Conservation (phyloP, 2,797 vertebrate genomes). For the Sebastes nivosus region DNA sequence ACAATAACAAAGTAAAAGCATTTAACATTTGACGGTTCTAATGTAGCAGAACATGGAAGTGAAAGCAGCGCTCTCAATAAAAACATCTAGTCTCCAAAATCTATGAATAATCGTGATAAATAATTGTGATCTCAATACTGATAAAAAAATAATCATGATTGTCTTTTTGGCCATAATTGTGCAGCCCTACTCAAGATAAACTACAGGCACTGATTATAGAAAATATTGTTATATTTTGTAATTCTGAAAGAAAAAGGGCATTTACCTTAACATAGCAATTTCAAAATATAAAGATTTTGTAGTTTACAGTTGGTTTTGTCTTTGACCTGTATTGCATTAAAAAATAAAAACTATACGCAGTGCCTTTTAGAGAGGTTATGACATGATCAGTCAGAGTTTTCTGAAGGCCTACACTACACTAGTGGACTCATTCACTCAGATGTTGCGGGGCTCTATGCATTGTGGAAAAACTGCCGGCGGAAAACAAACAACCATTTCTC, state of each 20-base stretch:
- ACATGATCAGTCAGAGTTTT: not conserved
- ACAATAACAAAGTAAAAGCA: no score
- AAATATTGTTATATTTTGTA: not conserved
- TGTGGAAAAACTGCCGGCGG: conserved; percentile 11
- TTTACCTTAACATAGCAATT: not conserved
- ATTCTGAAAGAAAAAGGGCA: not conserved
- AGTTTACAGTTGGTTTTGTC: not conserved
- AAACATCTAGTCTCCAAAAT: no score
- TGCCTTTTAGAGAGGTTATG: not conserved
- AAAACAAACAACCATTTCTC: conserved; percentile 31
- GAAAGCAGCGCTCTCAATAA: no score
- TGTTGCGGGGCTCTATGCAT: conserved; percentile 1
- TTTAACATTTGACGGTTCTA: no score
- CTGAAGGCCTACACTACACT: conserved; percentile 16
- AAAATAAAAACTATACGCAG: not conserved
- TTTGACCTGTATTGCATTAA: not conserved
- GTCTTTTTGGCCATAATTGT: no score
- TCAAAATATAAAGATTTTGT: not conserved
- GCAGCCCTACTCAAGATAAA: not conserved
- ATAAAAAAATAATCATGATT: no score
- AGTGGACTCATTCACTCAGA: conserved; percentile 27
- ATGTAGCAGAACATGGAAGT: fast-evolving
- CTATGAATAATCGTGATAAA: no score
- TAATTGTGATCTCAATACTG: no score
- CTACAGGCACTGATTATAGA: not conserved